These are phyloP conservation scores for Drosophila kokeensis DNA, from an alignment of 2,888 invertebrate genomes.

Conservation along the genomic window DNA sequence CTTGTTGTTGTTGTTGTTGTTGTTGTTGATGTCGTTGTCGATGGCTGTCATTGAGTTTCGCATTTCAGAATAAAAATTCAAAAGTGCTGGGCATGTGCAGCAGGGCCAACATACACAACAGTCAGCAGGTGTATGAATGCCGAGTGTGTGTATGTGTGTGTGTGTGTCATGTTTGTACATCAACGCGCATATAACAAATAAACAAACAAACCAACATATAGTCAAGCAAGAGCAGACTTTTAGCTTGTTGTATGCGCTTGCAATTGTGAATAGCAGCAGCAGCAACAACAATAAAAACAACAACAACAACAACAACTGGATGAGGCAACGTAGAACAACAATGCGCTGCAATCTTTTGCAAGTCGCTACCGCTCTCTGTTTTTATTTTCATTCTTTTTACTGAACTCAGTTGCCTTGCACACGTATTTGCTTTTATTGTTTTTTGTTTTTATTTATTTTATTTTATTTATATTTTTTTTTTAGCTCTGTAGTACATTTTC, in stretches of 20 bases:
- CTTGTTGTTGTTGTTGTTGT: slow-evolving; percentile 11
- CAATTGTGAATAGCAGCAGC: slow-evolving; percentile 65
- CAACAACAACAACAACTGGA: slow-evolving; percentile 25
- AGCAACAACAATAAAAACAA: slow-evolving; percentile 28
- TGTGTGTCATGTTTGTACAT: slow-evolving; percentile 67
- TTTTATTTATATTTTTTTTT: slow-evolving; percentile 40
- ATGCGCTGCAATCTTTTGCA: slow-evolving; percentile 67
- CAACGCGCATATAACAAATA: slow-evolving; percentile 69
- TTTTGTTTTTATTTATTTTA: slow-evolving; percentile 29
- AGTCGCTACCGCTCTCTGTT: slow-evolving; percentile 44
- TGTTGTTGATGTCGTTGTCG: slow-evolving; percentile 51
- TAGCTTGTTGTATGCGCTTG: slow-evolving; percentile 63
- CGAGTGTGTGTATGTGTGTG: slow-evolving; percentile 26
- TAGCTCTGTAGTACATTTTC: slow-evolving; percentile 50
- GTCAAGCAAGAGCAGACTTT: slow-evolving; percentile 53
- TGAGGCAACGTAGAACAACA: slow-evolving; percentile 55
- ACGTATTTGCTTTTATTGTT: slow-evolving; percentile 56
- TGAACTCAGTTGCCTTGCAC: slow-evolving; percentile 44
- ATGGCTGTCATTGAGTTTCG: slow-evolving; percentile 72
- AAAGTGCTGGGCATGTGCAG: slow-evolving; percentile 58
- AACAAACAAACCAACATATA: slow-evolving; percentile 55
- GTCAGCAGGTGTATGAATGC: slow-evolving; percentile 10
- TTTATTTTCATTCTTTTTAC: slow-evolving; percentile 35
- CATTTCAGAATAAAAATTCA: slow-evolving; percentile 72
- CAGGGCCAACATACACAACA: slow-evolving; percentile 33